These are phyloP conservation scores for Serilophus lunatus DNA, from an alignment of 2,113 vertebrate species.

Conservation along the genomic window DNA sequence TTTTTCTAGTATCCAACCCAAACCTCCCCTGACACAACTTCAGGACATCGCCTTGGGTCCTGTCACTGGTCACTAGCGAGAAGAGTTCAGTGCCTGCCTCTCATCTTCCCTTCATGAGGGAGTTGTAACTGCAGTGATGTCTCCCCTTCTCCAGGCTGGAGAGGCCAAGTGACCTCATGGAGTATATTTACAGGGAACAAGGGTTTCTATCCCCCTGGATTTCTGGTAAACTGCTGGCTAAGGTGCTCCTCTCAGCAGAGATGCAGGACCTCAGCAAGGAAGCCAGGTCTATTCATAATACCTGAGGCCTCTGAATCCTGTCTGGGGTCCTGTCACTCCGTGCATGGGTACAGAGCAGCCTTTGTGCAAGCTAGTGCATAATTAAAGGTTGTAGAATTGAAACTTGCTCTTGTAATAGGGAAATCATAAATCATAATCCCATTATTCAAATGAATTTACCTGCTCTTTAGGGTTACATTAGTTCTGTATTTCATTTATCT, in stretches of 20 bases:
- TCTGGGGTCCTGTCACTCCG: not conserved
- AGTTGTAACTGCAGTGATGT: not conserved
- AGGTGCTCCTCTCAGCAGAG: not conserved
- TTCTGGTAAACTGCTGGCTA: not conserved
- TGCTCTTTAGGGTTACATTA: constrained; percentile 1
- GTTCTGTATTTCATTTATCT: not conserved
- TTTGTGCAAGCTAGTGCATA: not conserved
- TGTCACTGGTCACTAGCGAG: not conserved
- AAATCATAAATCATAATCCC: constrained; percentile 40
- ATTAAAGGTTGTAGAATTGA: not conserved
- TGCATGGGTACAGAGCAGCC: rapidly evolving
- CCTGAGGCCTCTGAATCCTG: not conserved
- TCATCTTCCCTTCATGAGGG: not conserved
- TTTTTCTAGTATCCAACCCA: not conserved
- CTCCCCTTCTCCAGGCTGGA: not conserved
- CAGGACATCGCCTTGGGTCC: not conserved
- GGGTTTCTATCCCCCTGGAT: not conserved
- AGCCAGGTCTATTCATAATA: rapidly evolving
- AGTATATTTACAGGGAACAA: rapidly evolving
- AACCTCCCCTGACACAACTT: not conserved
- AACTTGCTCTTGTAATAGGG: not conserved
- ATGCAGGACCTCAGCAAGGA: not conserved
- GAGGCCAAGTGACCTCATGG: not conserved
- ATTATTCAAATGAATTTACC: constrained; percentile 26
- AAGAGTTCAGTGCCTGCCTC: not conserved